Conservation (phyloP, 2,888 invertebrate genomes). For the Willowsia nigromaculata region DNA sequence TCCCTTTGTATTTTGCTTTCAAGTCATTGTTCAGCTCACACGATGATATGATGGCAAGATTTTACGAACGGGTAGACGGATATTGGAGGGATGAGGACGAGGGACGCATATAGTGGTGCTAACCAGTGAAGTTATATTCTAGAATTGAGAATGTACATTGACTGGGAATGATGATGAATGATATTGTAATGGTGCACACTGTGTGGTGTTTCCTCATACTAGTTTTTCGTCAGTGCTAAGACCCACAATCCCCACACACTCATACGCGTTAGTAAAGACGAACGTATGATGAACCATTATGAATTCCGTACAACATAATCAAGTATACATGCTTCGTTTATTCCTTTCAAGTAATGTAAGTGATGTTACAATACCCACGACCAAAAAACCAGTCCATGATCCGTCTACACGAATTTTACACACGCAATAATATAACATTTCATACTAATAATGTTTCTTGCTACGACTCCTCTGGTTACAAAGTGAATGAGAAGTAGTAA, state of each 20-base stretch:
- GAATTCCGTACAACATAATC: neutral
- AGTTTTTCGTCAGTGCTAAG: neutral
- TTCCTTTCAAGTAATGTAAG: neutral
- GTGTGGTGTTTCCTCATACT: neutral
- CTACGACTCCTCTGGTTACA: conserved; percentile 2
- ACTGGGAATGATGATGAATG: neutral
- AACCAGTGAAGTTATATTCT: conserved; percentile 4
- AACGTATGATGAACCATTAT: conserved; percentile 23
- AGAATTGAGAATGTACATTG: neutral
- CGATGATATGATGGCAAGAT: conserved; percentile 4
- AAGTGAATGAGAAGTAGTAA: conserved; percentile 15
- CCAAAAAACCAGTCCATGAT: conserved; percentile 33
- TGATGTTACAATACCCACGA: conserved; percentile 53
- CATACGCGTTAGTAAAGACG: neutral
- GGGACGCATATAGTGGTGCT: conserved; percentile 38
- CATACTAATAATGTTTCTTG: conserved; percentile 14
- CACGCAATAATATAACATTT: conserved; percentile 46
- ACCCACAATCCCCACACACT: neutral
- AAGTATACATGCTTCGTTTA: neutral
- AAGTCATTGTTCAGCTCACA: neutral
- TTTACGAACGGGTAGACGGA: conserved; percentile 45
- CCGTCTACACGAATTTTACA: conserved; percentile 22
- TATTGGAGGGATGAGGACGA: conserved; percentile 59
- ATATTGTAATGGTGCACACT: neutral
- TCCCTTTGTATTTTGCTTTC: neutral